Percentiles rank a stretch among this genome's conserved stretches.
Evolutionary conservation across 2,888 invertebrate genomes (phyloP).

Genomic region (Callosobruchus maculatus): DNA sequence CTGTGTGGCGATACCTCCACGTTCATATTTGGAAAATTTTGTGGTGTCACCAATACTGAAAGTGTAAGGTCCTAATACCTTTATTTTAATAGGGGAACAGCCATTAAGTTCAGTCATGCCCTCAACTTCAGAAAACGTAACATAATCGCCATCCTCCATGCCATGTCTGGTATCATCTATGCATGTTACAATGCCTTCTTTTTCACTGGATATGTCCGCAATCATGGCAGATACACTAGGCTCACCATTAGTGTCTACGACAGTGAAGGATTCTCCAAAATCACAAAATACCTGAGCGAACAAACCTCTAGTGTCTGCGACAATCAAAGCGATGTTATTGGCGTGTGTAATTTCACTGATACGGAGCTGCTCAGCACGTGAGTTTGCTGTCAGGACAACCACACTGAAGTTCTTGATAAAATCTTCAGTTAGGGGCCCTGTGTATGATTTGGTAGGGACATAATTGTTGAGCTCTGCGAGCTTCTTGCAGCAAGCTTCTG

Average conservation of each 20-base stretch:
- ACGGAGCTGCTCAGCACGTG: constrained; percentile 72
- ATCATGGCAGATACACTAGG: constrained; percentile 90
- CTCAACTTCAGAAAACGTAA: constrained; percentile 92
- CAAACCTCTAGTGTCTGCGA: constrained; percentile 87
- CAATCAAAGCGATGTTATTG: constrained; percentile 78
- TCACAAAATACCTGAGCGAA: constrained; percentile 97
- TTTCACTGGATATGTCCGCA: constrained; percentile 80
- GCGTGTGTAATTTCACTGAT: constrained; percentile 81
- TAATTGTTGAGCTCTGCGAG: constrained; percentile 88
- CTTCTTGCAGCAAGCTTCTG: constrained; percentile 72
- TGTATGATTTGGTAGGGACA: constrained; percentile 75
- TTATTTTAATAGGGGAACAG: constrained; percentile 85
- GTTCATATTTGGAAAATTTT: constrained; percentile 69
- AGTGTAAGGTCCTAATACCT: constrained; percentile 89
- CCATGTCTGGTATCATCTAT: constrained; percentile 95
- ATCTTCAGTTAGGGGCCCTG: constrained; percentile 72
- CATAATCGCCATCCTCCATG: constrained; percentile 93
- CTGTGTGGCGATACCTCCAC: constrained; percentile 92
- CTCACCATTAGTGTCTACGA: constrained; percentile 89
- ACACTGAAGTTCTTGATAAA: constrained; percentile 73
- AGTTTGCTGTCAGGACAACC: constrained; percentile 81
- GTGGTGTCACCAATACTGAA: constrained; percentile 95
- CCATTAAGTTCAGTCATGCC: constrained; percentile 95
- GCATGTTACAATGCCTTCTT: constrained; percentile 85
- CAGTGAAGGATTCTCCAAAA: constrained; percentile 86